Evolutionary conservation across 2,888 invertebrate species (phyloP).

Genomic region (Dermolepida albohirtum): DNA sequence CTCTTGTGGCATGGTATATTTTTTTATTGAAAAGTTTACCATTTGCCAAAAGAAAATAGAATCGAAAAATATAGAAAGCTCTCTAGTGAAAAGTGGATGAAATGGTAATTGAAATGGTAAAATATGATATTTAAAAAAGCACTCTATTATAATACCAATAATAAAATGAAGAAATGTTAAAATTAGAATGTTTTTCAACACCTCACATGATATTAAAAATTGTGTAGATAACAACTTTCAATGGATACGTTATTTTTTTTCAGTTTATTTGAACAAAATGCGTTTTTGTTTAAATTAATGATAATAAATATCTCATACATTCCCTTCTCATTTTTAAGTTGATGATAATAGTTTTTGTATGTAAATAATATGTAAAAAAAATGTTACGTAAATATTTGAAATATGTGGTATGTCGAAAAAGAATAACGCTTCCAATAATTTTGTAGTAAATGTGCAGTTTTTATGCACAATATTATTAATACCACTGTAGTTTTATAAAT

Average conservation of each 20-base stretch:
- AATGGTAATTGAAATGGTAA: not conserved
- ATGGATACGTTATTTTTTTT: constrained; percentile 41
- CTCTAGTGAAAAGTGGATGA: too few relatives aligned
- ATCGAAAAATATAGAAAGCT: constrained; percentile 7
- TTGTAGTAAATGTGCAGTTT: constrained; percentile 36
- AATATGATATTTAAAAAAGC: constrained; percentile 7
- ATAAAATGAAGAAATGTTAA: constrained; percentile 12
- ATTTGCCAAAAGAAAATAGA: not conserved
- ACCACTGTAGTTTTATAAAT: constrained; percentile 33
- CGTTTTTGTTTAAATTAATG: not conserved
- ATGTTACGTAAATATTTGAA: not conserved
- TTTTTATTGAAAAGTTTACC: constrained; percentile 1
- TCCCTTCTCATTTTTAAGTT: not conserved
- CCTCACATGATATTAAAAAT: constrained; percentile 22
- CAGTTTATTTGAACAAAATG: not conserved
- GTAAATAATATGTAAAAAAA: constrained; percentile 33
- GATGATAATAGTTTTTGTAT: constrained; percentile 26
- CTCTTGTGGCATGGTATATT: not conserved
- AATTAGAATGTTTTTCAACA: constrained; percentile 31
- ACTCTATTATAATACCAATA: constrained; percentile 18
- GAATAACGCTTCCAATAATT: constrained; percentile 39
- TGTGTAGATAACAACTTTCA: constrained; percentile 26
- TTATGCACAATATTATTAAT: constrained; percentile 32
- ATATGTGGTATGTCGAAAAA: constrained; percentile 16
- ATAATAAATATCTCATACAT: not conserved